Percentiles rank a stretch among this genome's conserved stretches.
These are phyloP conservation scores for Glaucomys volans DNA, from an alignment of 2,113 vertebrate species.

Conservation along the genomic window DNA sequence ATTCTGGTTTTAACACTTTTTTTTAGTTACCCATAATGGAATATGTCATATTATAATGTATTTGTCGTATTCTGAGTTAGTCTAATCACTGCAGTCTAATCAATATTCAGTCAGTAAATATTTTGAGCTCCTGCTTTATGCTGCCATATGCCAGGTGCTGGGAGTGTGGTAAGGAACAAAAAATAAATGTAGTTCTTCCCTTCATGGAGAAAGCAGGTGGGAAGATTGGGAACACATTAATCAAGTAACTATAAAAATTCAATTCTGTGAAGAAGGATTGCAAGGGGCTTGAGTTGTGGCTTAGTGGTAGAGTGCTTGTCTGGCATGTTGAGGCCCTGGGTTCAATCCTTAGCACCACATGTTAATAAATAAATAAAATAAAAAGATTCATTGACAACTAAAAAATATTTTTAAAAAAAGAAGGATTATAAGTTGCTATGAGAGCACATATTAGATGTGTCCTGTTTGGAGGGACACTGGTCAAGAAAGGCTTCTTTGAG, in stretches of 20 bases:
- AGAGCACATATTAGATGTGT: not conserved
- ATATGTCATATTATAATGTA: not conserved
- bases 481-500: not conserved
- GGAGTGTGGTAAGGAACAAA: not conserved
- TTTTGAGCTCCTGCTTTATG: not conserved
- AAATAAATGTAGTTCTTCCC: not conserved
- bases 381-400: no score
- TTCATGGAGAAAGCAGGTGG: not conserved
- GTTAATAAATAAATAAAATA: no score
- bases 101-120: conserved; percentile 15
- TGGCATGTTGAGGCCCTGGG: no score
- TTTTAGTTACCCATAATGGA: not conserved
- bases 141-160: not conserved
- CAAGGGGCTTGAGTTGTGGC: no score
- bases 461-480: not conserved
- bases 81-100: not conserved
- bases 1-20: conserved; percentile 45
- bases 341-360: no score
- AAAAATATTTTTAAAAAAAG: not conserved
- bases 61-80: not conserved
- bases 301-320: no score
- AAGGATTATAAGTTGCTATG: not conserved
- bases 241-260: conserved; percentile 39
- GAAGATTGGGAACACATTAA: not conserved
- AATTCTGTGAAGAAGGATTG: not conserved